Percentiles rank a stretch among this genome's conserved stretches.
Evolutionary conservation across 2,888 invertebrate genomes (phyloP).

Genomic region (Brenthis hecate): DNA sequence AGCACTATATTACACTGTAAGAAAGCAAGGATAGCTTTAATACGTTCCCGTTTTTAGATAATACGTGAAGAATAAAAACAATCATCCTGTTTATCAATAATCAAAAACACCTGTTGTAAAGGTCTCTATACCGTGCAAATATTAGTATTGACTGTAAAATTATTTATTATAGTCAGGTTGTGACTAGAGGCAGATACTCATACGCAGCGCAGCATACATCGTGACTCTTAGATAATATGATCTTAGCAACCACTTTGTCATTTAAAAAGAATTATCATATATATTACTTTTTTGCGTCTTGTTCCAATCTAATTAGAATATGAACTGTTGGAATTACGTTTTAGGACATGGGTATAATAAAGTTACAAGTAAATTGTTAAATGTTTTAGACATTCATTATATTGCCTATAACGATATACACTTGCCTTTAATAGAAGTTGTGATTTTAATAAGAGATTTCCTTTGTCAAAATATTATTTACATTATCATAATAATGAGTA

Average conservation of each 20-base stretch:
- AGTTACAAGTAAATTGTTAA: slow-evolving; percentile 1
- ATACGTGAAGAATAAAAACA: no score
- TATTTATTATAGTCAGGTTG: not conserved
- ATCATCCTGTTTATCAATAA: no score
- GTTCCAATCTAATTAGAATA: slow-evolving; percentile 21
- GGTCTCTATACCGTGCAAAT: no score
- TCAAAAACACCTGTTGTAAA: no score
- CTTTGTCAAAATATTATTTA: slow-evolving; percentile 8
- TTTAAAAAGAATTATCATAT: slow-evolving; percentile 60
- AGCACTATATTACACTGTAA: no score
- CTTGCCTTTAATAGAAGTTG: not conserved
- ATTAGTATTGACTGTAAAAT: not conserved
- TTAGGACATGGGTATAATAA: not conserved
- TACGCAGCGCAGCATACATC: not conserved
- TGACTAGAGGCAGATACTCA: not conserved
- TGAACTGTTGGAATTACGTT: slow-evolving; percentile 6
- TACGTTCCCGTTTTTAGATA: no score
- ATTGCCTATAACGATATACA: not conserved
- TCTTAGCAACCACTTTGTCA: slow-evolving; percentile 47
- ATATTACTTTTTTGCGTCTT: slow-evolving; percentile 52
- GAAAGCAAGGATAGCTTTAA: no score
- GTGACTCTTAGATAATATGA: slow-evolving; percentile 2
- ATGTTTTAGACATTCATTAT: no score
- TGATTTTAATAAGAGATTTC: slow-evolving; percentile 12
- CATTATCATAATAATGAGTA: slow-evolving; percentile 7